A percentile compares a stretch with the other conserved stretches of the same genome.
Conservation (phyloP, 2,113 vertebrate genomes). For the Hydropotes inermis region DNA sequence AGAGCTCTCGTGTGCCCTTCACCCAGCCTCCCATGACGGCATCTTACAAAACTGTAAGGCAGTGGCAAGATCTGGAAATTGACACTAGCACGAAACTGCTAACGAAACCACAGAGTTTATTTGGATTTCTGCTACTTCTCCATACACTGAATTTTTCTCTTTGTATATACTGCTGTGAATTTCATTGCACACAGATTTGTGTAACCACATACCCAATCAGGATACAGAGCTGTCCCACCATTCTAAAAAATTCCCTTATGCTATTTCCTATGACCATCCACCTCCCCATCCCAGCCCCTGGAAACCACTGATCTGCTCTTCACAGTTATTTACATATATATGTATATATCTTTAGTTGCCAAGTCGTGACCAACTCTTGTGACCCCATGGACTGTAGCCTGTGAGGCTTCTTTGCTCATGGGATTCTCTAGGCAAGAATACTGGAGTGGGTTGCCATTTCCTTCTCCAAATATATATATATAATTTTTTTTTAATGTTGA, state of each 20-base stretch:
- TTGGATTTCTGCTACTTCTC: background rate
- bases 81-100: rapidly evolving
- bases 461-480: background rate
- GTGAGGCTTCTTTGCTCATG: background rate
- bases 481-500: background rate
- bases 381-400: background rate
- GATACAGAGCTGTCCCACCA: no score
- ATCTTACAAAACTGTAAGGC: background rate
- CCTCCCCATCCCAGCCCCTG: background rate
- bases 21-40: background rate
- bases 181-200: background rate
- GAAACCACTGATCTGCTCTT: background rate
- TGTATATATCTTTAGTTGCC: background rate
- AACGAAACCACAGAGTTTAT: background rate
- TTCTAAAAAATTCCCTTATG: background rate
- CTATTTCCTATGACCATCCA: background rate
- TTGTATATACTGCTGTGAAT: background rate
- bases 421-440: background rate
- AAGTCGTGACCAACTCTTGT: background rate
- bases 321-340: no score
- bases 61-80: background rate
- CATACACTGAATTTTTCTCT: background rate
- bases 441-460: background rate
- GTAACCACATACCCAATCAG: background rate
- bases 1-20: background rate